Conservation (phyloP, 2,797 vertebrate species). For the Anolis apletophallus region DNA sequence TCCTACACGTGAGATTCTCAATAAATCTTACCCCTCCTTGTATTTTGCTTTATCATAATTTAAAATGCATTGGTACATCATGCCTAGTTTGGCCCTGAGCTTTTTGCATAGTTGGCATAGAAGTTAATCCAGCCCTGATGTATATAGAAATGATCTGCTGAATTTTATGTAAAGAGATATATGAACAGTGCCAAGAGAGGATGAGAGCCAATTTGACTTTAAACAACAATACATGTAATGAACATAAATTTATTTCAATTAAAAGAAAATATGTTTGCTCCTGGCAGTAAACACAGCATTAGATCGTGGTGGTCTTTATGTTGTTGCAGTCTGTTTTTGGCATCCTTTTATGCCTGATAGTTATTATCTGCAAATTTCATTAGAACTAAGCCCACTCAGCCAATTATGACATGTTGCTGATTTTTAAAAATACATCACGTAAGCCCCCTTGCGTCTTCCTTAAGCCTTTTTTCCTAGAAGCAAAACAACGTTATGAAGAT, state of each 20-base stretch:
- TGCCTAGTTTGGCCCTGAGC: slow-evolving; percentile 3
- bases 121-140: slow-evolving; percentile 21
- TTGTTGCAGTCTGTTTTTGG: slow-evolving; percentile 49
- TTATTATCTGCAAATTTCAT: slow-evolving; percentile 64
- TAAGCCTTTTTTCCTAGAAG: slow-evolving; percentile 65
- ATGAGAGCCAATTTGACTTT: slow-evolving; percentile 19
- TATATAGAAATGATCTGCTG: slow-evolving; percentile 22
- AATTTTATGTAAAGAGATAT: background rate
- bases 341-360: slow-evolving; percentile 51
- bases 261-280: slow-evolving; percentile 47
- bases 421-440: slow-evolving; percentile 49
- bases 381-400: slow-evolving; percentile 58
- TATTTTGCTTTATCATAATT: background rate
- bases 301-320: slow-evolving; percentile 33
- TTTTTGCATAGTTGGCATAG: slow-evolving; percentile 23
- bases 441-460: slow-evolving; percentile 45
- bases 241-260: slow-evolving; percentile 41
- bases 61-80: background rate
- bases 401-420: slow-evolving; percentile 61
- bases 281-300: slow-evolving; percentile 9
- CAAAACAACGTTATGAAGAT: slow-evolving; percentile 52
- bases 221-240: slow-evolving; percentile 32
- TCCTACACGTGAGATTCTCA: background rate
- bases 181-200: slow-evolving; percentile 14
- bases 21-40: background rate